Evolutionary conservation across 2,113 vertebrate species (phyloP).

Genomic region (Bos javanicus): DNA sequence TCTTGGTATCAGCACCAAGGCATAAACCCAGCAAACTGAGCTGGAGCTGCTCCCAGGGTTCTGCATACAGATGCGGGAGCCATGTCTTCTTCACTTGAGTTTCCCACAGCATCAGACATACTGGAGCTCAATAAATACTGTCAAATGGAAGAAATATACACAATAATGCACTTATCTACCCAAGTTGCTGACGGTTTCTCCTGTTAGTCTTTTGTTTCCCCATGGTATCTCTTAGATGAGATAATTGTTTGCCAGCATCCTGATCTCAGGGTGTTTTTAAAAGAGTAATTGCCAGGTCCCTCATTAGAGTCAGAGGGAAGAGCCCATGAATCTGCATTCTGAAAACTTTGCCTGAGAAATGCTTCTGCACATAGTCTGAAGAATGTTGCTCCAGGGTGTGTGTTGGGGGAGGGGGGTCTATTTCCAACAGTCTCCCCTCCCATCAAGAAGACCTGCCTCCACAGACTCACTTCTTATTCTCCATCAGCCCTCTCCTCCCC

Average conservation of each 20-base stretch:
- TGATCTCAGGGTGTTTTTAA: background rate
- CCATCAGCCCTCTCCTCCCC: fast-evolving
- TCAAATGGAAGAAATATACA: background rate
- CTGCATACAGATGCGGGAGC: too few relatives aligned
- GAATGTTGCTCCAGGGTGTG: too few relatives aligned
- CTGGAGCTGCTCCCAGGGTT: background rate
- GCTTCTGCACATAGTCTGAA: background rate
- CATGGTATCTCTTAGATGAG: background rate
- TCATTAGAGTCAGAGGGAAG: background rate
- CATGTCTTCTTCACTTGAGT: fast-evolving
- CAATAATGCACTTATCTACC: too few relatives aligned
- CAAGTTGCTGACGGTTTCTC: background rate
- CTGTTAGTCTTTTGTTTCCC: background rate
- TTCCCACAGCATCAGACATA: background rate
- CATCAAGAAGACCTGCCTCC: background rate
- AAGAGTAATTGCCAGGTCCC: background rate
- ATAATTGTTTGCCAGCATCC: background rate
- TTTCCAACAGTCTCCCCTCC: background rate
- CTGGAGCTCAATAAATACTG: background rate
- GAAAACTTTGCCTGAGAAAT: background rate
- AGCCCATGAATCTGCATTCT: background rate
- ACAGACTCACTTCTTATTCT: background rate
- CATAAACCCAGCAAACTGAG: background rate
- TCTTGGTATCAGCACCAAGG: background rate
- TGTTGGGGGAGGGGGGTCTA: fast-evolving